These are phyloP conservation scores for Panulirus ornatus DNA, from an alignment of 1,140 invertebrate species.

Conservation along the genomic window DNA sequence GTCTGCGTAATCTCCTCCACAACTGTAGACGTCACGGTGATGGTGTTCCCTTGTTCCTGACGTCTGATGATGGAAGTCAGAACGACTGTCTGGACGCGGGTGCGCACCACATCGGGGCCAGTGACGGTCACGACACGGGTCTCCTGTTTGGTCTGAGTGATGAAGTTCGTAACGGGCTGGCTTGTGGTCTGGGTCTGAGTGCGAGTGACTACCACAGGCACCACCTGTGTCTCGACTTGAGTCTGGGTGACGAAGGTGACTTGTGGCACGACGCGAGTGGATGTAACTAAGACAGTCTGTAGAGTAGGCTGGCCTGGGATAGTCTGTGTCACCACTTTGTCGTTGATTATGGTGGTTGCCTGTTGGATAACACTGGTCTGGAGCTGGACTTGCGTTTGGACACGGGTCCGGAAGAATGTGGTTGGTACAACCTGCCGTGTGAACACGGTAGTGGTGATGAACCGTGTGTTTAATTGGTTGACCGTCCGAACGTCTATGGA, in stretches of 20 bases:
- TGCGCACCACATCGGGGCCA: conserved; percentile 41
- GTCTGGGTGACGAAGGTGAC: conserved; percentile 47
- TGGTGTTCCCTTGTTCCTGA: conserved; percentile 26
- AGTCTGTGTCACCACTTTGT: conserved; percentile 49
- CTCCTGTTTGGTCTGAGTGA: conserved; percentile 5
- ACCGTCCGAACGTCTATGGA: conserved; percentile 5
- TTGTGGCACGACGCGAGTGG: conserved; percentile 33
- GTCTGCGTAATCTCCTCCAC: conserved; percentile 39
- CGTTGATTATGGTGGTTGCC: conserved; percentile 2
- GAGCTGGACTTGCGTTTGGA: conserved; percentile 11
- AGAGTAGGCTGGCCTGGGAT: not conserved
- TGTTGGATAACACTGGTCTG: conserved; percentile 38
- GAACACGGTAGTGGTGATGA: conserved; percentile 53
- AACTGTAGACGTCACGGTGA: conserved; percentile 37
- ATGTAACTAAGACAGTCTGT: conserved; percentile 49
- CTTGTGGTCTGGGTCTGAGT: conserved; percentile 47
- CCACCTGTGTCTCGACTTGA: conserved; percentile 18
- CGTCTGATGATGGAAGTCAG: conserved; percentile 39
- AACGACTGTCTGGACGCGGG: conserved; percentile 47
- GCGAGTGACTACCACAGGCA: conserved; percentile 43
- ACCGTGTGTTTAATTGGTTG: conserved; percentile 40
- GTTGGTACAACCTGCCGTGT: conserved; percentile 35
- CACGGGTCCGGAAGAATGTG: conserved; percentile 28
- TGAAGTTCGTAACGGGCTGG: conserved; percentile 12
- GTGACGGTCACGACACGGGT: conserved; percentile 41